These are phyloP conservation scores for Creontiades dilutus DNA, from an alignment of 2,888 invertebrate genomes.

Conservation along the genomic window DNA sequence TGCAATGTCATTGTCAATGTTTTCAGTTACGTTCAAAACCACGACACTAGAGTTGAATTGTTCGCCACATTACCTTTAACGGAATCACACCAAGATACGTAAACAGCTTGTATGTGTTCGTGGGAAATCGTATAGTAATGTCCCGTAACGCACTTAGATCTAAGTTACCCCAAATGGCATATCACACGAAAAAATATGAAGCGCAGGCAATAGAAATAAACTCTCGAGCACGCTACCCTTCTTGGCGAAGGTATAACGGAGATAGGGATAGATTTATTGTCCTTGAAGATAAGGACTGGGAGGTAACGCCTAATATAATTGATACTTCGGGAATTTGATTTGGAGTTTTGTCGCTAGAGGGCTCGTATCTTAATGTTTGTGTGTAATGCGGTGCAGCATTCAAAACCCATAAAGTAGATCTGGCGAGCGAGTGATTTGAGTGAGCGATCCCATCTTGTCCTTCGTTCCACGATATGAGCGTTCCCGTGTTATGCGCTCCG, in stretches of 20 bases:
- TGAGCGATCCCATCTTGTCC: conserved; percentile 9
- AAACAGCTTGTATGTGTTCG: not conserved
- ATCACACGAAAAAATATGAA: not conserved
- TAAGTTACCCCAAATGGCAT: conserved; percentile 54
- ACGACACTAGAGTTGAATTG: too few species aligned
- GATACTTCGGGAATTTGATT: conserved; percentile 55
- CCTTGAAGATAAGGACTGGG: conserved; percentile 34
- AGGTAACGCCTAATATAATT: conserved; percentile 49
- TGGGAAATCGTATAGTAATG: not conserved
- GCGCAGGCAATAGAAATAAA: conserved; percentile 22
- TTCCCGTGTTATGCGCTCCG: too few species aligned
- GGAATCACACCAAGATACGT: not conserved
- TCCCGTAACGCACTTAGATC: conserved; percentile 41
- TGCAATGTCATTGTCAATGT: too few species aligned
- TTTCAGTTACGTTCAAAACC: too few species aligned
- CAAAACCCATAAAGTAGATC: conserved; percentile 49
- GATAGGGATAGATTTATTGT: conserved; percentile 40
- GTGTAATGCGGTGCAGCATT: conserved; percentile 52
- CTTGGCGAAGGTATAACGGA: conserved; percentile 12
- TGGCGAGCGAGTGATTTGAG: not conserved
- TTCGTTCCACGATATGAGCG: too few species aligned
- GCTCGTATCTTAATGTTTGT: conserved; percentile 54
- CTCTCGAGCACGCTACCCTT: conserved; percentile 16
- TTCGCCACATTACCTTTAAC: not conserved
- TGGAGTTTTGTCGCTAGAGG: conserved; percentile 21